Evolutionary conservation across 2,113 vertebrate genomes (phyloP).

Genomic region (Aptenodytes forsteri): DNA sequence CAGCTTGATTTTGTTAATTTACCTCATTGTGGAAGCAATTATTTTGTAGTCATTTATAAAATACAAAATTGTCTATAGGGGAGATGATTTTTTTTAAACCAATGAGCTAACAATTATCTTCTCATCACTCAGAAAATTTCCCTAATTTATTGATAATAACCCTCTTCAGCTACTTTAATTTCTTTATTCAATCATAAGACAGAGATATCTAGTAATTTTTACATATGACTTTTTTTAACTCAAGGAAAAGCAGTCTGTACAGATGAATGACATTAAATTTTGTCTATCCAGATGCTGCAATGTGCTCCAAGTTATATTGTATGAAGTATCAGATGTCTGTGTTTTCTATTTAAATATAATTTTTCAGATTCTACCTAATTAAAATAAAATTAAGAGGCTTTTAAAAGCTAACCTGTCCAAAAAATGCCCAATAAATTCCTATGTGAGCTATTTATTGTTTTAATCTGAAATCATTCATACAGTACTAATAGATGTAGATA

Average conservation of each 20-base stretch:
- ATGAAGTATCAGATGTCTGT: background rate
- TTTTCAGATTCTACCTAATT: background rate
- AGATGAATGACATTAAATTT: background rate
- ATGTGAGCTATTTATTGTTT: background rate
- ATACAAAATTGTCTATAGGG: background rate
- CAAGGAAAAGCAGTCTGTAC: background rate
- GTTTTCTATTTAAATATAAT: background rate
- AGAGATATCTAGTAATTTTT: background rate
- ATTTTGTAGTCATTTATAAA: background rate
- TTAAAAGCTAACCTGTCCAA: background rate
- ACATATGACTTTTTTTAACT: background rate
- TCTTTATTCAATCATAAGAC: background rate
- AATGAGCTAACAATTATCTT: background rate
- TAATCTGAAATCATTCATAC: background rate
- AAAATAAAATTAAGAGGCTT: background rate
- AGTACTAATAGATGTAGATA: background rate
- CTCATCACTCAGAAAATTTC: background rate
- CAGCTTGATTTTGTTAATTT: background rate
- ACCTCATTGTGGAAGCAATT: background rate
- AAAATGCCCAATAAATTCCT: background rate
- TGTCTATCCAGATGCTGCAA: conserved; percentile 7
- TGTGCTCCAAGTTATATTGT: background rate
- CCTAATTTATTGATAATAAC: background rate
- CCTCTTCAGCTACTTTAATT: background rate
- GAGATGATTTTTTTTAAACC: background rate